Evolutionary conservation across 2,113 vertebrate species (phyloP).

Genomic region (Nibea albiflora): DNA sequence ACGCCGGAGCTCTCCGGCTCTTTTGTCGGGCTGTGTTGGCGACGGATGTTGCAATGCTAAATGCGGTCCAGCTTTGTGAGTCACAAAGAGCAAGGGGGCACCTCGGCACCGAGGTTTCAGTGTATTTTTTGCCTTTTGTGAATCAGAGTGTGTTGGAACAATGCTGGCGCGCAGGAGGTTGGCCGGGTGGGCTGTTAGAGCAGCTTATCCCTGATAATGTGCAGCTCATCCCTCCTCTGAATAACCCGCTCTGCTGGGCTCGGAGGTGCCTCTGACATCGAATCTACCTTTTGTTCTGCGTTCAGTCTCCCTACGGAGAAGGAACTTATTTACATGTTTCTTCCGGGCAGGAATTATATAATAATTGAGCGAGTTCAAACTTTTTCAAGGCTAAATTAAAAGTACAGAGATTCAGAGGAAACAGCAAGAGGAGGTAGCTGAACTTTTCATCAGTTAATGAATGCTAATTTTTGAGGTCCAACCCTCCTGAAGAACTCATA

Average conservation of each 20-base stretch:
- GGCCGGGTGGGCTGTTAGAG: slow-evolving; percentile 57
- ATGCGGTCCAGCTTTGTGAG: slow-evolving; percentile 64
- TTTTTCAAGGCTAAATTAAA: not conserved
- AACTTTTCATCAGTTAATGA: not conserved
- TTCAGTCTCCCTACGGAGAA: slow-evolving; percentile 3
- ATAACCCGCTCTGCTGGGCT: slow-evolving; percentile 27
- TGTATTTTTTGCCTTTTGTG: slow-evolving; percentile 51
- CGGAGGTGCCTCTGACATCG: slow-evolving; percentile 34
- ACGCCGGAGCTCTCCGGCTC: slow-evolving; percentile 11
- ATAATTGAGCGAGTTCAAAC: slow-evolving; percentile 26
- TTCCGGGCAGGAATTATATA: slow-evolving; percentile 22
- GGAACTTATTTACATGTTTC: slow-evolving; percentile 21
- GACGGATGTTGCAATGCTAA: slow-evolving; percentile 49
- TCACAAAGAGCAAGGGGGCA: slow-evolving; percentile 56
- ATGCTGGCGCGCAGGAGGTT: slow-evolving; percentile 45
- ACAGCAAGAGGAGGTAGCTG: not conserved
- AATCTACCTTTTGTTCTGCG: slow-evolving; percentile 41
- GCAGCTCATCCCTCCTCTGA: slow-evolving; percentile 46
- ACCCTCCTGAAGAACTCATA: too few relatives aligned
- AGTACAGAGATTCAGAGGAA: not conserved
- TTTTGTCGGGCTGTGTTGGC: slow-evolving; percentile 41
- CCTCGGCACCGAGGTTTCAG: slow-evolving; percentile 13
- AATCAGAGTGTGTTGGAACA: slow-evolving; percentile 61
- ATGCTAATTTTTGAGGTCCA: not conserved
- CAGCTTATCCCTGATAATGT: slow-evolving; percentile 61